phyloP scores from a whole-genome alignment of 2,113 vertebrate genomes.

The Myxocyprinus asiaticus region DNA sequence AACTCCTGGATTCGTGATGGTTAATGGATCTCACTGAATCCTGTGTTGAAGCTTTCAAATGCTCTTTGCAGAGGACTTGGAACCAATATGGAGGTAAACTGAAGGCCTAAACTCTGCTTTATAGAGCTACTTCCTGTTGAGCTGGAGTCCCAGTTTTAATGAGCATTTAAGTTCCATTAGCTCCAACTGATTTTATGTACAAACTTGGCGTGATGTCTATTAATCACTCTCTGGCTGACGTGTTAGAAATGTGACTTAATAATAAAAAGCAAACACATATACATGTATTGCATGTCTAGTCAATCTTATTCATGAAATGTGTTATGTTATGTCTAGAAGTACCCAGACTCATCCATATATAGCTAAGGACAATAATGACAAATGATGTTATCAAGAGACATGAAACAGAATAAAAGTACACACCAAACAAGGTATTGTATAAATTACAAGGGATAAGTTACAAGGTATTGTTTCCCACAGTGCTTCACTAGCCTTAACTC shows the following conservation, averaged over 20 bases:
- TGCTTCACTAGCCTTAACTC: no score
- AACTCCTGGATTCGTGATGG: not conserved
- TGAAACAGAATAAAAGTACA: no score
- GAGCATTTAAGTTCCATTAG: conserved; percentile 32
- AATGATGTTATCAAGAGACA: no score
- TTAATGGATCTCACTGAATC: not conserved
- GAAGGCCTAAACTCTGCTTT: conserved; percentile 26
- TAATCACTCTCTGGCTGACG: conserved; percentile 29
- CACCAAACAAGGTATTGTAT: no score
- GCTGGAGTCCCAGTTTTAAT: conserved; percentile 25
- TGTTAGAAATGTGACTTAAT: conserved; percentile 13
- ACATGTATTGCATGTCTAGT: not conserved
- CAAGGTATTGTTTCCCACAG: no score
- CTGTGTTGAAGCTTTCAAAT: not conserved
- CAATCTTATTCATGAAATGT: no score
- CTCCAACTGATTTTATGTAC: conserved; percentile 23
- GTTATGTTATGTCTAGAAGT: not conserved
- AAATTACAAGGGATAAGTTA: no score
- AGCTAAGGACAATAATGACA: no score
- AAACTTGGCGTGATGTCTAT: conserved; percentile 22
- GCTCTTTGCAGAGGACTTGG: not conserved
- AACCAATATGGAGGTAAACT: conserved; percentile 30
- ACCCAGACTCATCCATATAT: no score
- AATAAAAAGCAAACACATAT: conserved; percentile 22
- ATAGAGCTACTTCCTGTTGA: conserved; percentile 38